A percentile compares a stretch with the other conserved stretches of the same genome.
Conservation (phyloP, 64 coral and sea anemone species). For the Pocillopora damicornis region DNA sequence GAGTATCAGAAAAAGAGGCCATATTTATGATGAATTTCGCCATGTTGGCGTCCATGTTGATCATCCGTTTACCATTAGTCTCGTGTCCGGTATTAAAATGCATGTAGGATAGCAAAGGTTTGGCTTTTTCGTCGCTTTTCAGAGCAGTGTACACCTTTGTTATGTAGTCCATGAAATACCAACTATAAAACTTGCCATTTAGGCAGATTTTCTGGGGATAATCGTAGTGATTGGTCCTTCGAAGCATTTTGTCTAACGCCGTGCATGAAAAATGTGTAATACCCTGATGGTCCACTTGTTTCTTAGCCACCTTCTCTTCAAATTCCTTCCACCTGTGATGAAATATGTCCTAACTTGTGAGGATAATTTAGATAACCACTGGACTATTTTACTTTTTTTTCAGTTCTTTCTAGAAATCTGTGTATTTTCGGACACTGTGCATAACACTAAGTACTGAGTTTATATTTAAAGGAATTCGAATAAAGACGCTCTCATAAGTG, state of each 20-base stretch:
- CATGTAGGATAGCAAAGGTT: constrained; percentile 32
- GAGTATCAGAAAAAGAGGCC: constrained; percentile 19
- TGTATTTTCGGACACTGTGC: too few relatives aligned
- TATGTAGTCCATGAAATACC: constrained; percentile 54
- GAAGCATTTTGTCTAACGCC: constrained; percentile 39
- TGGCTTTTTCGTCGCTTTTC: constrained; percentile 1
- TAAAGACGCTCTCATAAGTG: too few relatives aligned
- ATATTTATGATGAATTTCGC: constrained; percentile 31
- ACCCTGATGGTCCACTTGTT: constrained; percentile 43
- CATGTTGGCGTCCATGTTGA: constrained; percentile 40
- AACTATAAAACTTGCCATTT: constrained; percentile 47
- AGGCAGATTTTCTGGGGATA: constrained; percentile 39
- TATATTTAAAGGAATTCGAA: neutral
- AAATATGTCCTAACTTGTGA: neutral
- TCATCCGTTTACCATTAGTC: constrained; percentile 33
- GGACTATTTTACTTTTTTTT: neutral
- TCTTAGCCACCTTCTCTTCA: constrained; percentile 11
- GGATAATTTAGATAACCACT: neutral
- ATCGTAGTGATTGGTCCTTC: constrained; percentile 46
- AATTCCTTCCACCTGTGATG: constrained; percentile 42
- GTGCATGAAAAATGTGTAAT: constrained; percentile 59
- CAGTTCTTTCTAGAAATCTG: too few relatives aligned
- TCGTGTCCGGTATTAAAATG: constrained; percentile 64
- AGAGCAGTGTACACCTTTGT: neutral
- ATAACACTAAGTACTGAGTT: neutral